Conservation (phyloP, 1,140 invertebrate genomes). For the Caligus rogercresseyi region DNA sequence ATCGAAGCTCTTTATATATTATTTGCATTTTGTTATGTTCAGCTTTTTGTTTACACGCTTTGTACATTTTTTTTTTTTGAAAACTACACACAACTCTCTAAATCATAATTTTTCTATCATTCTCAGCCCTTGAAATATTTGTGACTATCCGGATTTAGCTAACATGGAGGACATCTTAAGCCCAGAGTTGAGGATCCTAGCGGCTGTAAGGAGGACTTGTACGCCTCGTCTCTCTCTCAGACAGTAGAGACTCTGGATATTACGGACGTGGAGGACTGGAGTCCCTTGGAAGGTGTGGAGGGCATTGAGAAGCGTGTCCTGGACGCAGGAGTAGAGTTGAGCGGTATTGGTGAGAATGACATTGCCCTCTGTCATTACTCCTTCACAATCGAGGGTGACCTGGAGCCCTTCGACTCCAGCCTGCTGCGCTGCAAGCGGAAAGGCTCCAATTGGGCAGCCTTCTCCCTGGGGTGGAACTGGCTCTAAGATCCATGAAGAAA, state of each 20-base stretch:
- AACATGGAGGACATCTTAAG: background rate
- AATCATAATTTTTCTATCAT: too few relatives aligned
- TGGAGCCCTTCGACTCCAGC: constrained; percentile 9
- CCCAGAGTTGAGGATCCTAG: background rate
- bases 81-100: too few relatives aligned
- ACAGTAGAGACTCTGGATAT: background rate
- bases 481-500: constrained; percentile 10
- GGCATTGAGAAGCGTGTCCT: background rate
- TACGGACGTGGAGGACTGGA: background rate
- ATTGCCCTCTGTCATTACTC: constrained; percentile 3
- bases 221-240: background rate
- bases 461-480: background rate
- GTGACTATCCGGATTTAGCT: too few relatives aligned
- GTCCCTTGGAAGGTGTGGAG: background rate
- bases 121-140: too few relatives aligned
- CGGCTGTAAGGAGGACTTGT: background rate
- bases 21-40: too few relatives aligned
- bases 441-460: background rate
- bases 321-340: background rate
- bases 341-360: background rate
- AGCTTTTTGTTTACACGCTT: too few relatives aligned
- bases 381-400: background rate
- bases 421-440: background rate
- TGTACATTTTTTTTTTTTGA: too few relatives aligned
- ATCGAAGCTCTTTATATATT: too few relatives aligned